Percentiles rank a stretch among this genome's conserved stretches.
Conservation (phyloP, 2,888 invertebrate genomes). For the Volucella bombylans region DNA sequence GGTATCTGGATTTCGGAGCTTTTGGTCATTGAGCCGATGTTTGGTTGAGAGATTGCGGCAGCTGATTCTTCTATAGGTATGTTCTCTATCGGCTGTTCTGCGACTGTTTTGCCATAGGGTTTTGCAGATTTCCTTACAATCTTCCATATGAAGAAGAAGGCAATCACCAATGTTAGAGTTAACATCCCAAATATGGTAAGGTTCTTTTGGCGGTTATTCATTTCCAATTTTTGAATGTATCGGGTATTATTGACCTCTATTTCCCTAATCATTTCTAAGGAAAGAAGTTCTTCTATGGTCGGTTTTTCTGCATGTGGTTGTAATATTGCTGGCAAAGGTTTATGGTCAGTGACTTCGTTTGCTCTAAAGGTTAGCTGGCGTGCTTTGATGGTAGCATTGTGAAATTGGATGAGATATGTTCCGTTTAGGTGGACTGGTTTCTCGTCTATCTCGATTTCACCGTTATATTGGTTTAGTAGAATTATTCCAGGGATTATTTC, state of each 20-base stretch:
- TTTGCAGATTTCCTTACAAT: too few species aligned
- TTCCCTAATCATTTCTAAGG: background rate
- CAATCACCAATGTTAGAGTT: too few species aligned
- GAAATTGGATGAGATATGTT: background rate
- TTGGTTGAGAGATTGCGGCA: background rate
- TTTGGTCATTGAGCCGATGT: too few species aligned
- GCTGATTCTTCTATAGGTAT: background rate
- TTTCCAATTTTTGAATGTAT: background rate
- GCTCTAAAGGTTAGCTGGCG: background rate
- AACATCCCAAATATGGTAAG: background rate
- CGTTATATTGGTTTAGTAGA: background rate
- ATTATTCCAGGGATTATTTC: too few species aligned
- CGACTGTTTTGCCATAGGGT: too few species aligned
- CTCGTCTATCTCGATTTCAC: conserved; percentile 2
- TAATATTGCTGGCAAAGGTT: background rate
- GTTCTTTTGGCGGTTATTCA: background rate
- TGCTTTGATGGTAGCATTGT: background rate
- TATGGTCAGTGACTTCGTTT: background rate
- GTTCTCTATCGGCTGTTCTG: background rate
- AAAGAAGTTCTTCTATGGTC: background rate
- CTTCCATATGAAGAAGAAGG: too few species aligned
- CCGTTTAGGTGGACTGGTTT: background rate
- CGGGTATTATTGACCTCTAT: too few species aligned
- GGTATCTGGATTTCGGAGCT: too few species aligned
- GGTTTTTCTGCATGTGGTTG: background rate